phyloP scores from a whole-genome alignment of 2,888 invertebrate species.

The Drosophila kambysellisi region DNA sequence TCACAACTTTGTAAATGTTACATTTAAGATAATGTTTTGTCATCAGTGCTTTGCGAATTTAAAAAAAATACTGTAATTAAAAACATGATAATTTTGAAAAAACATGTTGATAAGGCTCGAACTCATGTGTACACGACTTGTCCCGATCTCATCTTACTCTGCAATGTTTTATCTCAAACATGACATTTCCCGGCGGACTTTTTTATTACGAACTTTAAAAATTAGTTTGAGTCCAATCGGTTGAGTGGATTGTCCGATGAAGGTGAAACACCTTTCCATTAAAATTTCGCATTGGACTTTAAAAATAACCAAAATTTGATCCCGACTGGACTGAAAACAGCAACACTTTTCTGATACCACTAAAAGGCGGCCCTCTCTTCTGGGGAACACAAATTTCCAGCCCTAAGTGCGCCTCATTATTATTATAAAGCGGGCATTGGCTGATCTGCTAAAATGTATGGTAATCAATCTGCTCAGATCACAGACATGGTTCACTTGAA shows the following conservation, averaged over 20 bases:
- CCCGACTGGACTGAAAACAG: neutral
- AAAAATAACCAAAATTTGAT: neutral
- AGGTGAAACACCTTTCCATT: neutral
- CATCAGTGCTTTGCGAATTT: neutral
- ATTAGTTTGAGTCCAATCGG: neutral
- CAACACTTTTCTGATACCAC: neutral
- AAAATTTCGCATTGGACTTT: neutral
- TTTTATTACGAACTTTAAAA: neutral
- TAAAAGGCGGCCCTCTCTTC: constrained; percentile 2
- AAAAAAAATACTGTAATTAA: neutral
- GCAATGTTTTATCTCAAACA: neutral
- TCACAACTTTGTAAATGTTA: neutral
- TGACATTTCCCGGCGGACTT: neutral
- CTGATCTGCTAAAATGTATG: constrained; percentile 66
- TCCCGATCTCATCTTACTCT: neutral
- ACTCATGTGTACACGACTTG: neutral
- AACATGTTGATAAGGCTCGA: neutral
- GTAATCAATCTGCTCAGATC: constrained; percentile 72
- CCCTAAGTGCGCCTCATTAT: constrained; percentile 56
- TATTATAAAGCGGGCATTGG: constrained; percentile 67
- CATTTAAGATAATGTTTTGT: neutral
- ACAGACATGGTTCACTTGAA: constrained; percentile 57
- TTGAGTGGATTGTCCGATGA: neutral
- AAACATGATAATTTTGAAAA: no score
- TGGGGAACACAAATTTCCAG: constrained; percentile 6